Conservation (phyloP, 1,140 invertebrate genomes). For the Lucilia sericata region DNA sequence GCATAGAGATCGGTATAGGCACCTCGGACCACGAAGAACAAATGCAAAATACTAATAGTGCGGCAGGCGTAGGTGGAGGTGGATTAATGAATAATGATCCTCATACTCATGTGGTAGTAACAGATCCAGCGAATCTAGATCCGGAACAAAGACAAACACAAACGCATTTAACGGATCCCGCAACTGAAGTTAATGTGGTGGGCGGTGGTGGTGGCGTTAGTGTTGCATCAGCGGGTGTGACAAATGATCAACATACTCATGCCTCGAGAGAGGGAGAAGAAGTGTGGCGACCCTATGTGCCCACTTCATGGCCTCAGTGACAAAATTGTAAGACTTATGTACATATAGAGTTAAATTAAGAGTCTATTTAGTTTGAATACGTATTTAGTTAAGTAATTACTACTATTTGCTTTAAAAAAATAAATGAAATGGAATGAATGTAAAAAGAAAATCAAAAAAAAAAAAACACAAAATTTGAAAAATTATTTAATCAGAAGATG, state of each 20-base stretch:
- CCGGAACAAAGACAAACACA: constrained; percentile 33
- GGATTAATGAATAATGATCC: constrained; percentile 1
- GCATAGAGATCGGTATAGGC: constrained; percentile 70
- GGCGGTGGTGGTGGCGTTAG: constrained; percentile 47
- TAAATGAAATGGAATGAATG: too few species aligned
- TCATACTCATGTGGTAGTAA: constrained; percentile 31
- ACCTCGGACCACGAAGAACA: constrained; percentile 50
- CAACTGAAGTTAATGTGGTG: constrained; percentile 50
- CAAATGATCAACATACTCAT: constrained; percentile 53
- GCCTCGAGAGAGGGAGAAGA: constrained; percentile 63
- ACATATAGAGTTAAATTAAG: constrained; percentile 43
- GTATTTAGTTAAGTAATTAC: too few species aligned
- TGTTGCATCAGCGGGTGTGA: constrained; percentile 50
- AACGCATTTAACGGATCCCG: neutral
- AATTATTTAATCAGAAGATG: too few species aligned
- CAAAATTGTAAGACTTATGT: constrained; percentile 44
- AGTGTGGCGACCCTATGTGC: constrained; percentile 69
- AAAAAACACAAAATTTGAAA: too few species aligned
- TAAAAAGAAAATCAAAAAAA: too few species aligned
- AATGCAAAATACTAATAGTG: constrained; percentile 39
- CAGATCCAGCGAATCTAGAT: constrained; percentile 56
- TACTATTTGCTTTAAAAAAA: too few species aligned
- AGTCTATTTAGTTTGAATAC: too few species aligned
- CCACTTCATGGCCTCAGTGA: constrained; percentile 44
- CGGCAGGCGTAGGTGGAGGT: neutral